Percentiles rank a stretch among this genome's conserved stretches.
Evolutionary conservation across 2,113 vertebrate species (phyloP).

Genomic region (Syngnathoides biaculeatus): DNA sequence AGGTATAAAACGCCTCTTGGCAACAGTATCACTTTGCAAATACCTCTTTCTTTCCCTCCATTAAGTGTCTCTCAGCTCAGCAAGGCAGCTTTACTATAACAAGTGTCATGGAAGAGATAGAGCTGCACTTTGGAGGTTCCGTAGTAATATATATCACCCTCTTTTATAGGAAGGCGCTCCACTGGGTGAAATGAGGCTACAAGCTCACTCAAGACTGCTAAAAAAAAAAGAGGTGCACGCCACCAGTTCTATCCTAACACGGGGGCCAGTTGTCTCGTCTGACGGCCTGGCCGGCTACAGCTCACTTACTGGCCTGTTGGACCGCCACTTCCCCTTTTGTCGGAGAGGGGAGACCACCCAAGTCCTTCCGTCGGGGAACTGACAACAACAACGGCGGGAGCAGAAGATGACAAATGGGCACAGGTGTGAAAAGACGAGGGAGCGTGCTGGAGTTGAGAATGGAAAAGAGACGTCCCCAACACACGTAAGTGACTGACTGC

Average conservation of each 20-base stretch:
- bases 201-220: no score
- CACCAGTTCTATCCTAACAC: conserved; percentile 13
- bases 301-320: conserved; percentile 52
- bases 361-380: conserved; percentile 89
- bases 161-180: not conserved
- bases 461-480: conserved; percentile 17
- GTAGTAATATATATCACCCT: not conserved
- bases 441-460: conserved; percentile 48
- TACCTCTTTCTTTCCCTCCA: not conserved
- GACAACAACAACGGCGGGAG: conserved; percentile 58
- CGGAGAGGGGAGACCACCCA: conserved; percentile 85
- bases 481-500: not conserved
- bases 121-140: not conserved
- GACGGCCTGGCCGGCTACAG: conserved; percentile 6
- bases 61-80: not conserved
- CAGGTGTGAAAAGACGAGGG: conserved; percentile 10
- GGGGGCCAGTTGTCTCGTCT: not conserved
- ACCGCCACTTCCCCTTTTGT: conserved; percentile 65
- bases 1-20: not conserved
- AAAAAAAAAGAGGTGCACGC: not conserved
- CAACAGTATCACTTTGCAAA: not conserved
- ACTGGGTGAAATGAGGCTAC: not conserved
- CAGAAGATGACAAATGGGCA: conserved; percentile 35
- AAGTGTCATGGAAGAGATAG: not conserved
- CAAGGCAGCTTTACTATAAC: not conserved